Evolutionary conservation across 2,797 vertebrate species (phyloP).

Genomic region (Hoplostethus mediterraneus): DNA sequence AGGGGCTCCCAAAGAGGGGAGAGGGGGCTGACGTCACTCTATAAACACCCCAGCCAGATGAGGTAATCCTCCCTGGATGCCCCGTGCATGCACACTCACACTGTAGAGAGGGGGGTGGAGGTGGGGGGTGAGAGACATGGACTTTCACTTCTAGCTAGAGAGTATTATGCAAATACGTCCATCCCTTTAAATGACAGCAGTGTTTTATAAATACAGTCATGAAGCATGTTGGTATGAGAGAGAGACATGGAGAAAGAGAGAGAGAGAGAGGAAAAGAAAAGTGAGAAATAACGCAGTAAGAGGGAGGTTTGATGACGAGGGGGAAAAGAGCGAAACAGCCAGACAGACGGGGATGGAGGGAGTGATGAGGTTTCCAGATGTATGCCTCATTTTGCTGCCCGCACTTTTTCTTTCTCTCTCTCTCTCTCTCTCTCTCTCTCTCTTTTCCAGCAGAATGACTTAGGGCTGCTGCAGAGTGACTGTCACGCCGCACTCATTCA

Average conservation of each 20-base stretch:
- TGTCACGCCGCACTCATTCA: not conserved
- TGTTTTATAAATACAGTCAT: not conserved
- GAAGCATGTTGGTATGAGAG: not conserved
- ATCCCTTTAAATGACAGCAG: not conserved
- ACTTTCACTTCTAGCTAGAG: not conserved
- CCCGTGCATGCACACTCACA: constrained; percentile 10
- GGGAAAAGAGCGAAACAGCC: constrained; percentile 13
- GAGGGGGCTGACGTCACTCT: constrained; percentile 29
- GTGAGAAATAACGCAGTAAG: constrained; percentile 9
- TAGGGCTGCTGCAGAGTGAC: not conserved
- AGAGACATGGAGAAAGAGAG: constrained; percentile 6
- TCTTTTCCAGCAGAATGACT: constrained; percentile 4
- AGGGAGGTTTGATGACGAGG: constrained; percentile 7
- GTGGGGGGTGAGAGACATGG: not conserved
- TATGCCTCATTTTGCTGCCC: constrained; percentile 19
- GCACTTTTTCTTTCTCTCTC: constrained; percentile 4
- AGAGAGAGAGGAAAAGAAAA: not conserved
- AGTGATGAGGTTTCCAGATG: constrained; percentile 62
- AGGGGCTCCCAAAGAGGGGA: constrained; percentile 20
- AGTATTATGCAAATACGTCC: not conserved
- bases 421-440: no score
- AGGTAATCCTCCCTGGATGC: constrained; percentile 37
- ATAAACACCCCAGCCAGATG: constrained; percentile 45
- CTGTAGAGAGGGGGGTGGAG: constrained; percentile 1
- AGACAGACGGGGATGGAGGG: constrained; percentile 14